Evolutionary conservation across 35 echinoderm and acorn worm genomes (phyloP).

Genomic region (Strongylocentrotus purpuratus): DNA sequence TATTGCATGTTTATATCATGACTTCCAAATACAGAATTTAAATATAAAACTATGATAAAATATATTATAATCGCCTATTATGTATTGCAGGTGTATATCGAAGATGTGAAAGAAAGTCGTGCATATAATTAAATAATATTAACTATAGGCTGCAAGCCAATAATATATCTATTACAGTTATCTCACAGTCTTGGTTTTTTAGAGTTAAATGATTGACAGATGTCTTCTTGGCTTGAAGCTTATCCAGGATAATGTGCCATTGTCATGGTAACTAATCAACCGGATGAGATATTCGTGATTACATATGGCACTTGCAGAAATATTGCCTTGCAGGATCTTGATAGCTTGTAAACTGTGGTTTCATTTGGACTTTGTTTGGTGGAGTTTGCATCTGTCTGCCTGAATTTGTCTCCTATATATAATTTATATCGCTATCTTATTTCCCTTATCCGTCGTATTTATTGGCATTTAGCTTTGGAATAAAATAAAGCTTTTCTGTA

Average conservation of each 20-base stretch:
- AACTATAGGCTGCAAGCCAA: neutral
- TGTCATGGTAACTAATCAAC: constrained; percentile 1
- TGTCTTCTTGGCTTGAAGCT: neutral
- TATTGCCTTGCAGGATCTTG: neutral
- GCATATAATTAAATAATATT: neutral
- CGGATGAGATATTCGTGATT: neutral
- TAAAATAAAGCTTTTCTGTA: too few species aligned
- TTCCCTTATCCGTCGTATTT: too few species aligned
- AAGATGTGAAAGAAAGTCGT: neutral
- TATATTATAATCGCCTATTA: too few species aligned
- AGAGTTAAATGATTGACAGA: neutral
- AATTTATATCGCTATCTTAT: too few species aligned
- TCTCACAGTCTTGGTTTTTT: neutral
- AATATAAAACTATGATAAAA: too few species aligned
- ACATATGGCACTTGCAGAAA: neutral
- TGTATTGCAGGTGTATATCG: too few species aligned
- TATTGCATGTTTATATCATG: too few species aligned
- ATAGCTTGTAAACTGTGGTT: neutral
- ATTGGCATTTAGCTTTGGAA: too few species aligned
- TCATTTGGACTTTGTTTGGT: neutral
- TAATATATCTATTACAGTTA: neutral
- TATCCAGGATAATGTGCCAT: neutral
- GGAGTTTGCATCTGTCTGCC: neutral
- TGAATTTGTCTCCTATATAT: too few species aligned
- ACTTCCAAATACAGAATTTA: too few species aligned